Evolutionary conservation across 64 coral and sea anemone genomes (phyloP).

Genomic region (Montipora efflorescens): DNA sequence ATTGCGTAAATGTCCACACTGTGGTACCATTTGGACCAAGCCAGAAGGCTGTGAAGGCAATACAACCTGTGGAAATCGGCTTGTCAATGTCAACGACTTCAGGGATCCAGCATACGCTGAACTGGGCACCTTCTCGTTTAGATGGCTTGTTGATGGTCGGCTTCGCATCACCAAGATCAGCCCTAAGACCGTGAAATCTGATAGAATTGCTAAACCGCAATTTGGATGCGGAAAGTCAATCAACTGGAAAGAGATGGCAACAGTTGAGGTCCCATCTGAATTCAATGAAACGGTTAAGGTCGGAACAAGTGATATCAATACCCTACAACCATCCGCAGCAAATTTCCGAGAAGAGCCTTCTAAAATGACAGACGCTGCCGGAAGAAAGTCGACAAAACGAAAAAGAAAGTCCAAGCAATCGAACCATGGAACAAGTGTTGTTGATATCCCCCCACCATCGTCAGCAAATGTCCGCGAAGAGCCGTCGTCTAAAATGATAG

Average conservation of each 20-base stretch:
- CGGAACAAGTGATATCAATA: slow-evolving; percentile 53
- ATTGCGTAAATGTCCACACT: too few relatives aligned
- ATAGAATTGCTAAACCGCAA: not conserved
- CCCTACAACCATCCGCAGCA: slow-evolving; percentile 17
- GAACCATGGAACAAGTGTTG: slow-evolving; percentile 17
- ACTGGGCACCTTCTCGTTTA: too few relatives aligned
- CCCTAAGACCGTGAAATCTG: not conserved
- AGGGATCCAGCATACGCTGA: too few relatives aligned
- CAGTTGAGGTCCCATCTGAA: slow-evolving; percentile 43
- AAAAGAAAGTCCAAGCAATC: too few relatives aligned
- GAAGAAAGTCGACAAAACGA: not conserved
- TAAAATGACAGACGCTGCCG: not conserved
- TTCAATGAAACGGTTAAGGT: slow-evolving; percentile 38
- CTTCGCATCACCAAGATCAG: too few relatives aligned
- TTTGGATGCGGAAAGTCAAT: slow-evolving; percentile 24
- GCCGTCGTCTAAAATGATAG: not conserved
- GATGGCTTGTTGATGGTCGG: too few relatives aligned
- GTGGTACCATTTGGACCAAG: too few relatives aligned
- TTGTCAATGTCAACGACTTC: too few relatives aligned
- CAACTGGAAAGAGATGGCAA: slow-evolving; percentile 23
- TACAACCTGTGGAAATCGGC: too few relatives aligned
- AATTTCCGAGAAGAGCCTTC: not conserved
- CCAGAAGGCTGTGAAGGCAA: too few relatives aligned
- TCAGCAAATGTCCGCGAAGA: not conserved
- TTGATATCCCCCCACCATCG: slow-evolving; percentile 32